Conservation (phyloP, 1,140 invertebrate species). For the Carcinoscorpius rotundicauda region DNA sequence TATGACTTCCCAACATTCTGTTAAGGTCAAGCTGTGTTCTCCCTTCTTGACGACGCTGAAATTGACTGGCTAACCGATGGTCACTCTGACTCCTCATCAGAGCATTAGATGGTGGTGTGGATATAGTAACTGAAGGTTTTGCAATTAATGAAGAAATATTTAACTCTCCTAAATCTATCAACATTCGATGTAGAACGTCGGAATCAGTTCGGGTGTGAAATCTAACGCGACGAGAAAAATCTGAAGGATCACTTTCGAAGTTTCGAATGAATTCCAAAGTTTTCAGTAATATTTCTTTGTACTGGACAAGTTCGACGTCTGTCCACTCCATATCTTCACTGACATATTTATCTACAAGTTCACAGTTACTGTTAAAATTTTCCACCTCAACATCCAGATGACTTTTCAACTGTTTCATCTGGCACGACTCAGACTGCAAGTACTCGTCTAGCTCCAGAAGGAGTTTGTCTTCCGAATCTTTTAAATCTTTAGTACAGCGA, state of each 20-base stretch:
- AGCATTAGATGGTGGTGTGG: constrained; percentile 24
- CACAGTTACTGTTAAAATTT: constrained; percentile 89
- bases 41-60: constrained; percentile 37
- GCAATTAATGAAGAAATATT: constrained; percentile 43
- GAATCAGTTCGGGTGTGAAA: constrained; percentile 78
- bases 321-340: constrained; percentile 48
- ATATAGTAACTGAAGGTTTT: constrained; percentile 6
- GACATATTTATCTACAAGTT: constrained; percentile 86
- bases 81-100: constrained; percentile 88
- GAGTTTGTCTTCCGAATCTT: constrained; percentile 78
- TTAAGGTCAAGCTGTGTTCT: background rate
- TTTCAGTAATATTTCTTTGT: constrained; percentile 86
- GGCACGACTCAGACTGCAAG: constrained; percentile 63
- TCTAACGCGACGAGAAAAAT: constrained; percentile 69
- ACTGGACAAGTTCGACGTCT: constrained; percentile 55
- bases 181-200: constrained; percentile 75
- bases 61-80: constrained; percentile 76
- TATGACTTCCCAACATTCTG: background rate
- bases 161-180: constrained; percentile 68
- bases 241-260: constrained; percentile 75
- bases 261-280: constrained; percentile 80
- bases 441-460: constrained; percentile 81
- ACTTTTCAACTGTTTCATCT: constrained; percentile 73
- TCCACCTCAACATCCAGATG: constrained; percentile 82
- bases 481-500: constrained; percentile 65